Evolutionary conservation across 2,888 invertebrate genomes (phyloP).

Genomic region (Dioctria rufipes): DNA sequence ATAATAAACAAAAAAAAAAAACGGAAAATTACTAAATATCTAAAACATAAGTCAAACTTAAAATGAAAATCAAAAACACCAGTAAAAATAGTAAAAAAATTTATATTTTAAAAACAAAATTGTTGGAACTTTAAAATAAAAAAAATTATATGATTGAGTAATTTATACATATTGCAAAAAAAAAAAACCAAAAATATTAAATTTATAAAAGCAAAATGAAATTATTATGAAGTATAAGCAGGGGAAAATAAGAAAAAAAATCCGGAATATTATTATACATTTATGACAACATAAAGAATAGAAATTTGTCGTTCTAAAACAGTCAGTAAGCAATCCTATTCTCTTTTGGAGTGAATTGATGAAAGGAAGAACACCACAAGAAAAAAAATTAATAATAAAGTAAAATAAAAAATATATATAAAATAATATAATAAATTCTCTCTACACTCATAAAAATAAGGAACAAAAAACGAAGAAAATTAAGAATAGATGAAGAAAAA

Average conservation of each 20-base stretch:
- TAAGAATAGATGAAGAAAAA: constrained; percentile 4
- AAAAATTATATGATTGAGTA: constrained; percentile 34
- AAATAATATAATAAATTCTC: not conserved
- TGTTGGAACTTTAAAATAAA: constrained; percentile 27
- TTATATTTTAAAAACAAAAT: constrained; percentile 39
- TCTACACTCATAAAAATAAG: constrained; percentile 12
- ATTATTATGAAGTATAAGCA: constrained; percentile 5
- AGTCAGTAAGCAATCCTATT: no score
- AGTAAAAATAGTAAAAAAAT: constrained; percentile 45
- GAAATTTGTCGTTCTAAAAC: no score
- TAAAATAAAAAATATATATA: constrained; percentile 4
- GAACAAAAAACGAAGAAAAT: constrained; percentile 11
- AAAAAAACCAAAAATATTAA: not conserved
- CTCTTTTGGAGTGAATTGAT: no score
- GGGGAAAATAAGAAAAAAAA: not conserved
- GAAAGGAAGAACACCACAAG: no score
- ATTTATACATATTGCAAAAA: constrained; percentile 26
- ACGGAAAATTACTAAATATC: constrained; percentile 7
- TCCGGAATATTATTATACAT: no score
- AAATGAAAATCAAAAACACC: constrained; percentile 49
- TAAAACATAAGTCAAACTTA: constrained; percentile 28
- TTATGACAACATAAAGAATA: no score
- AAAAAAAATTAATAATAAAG: not conserved
- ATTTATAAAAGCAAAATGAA: not conserved
- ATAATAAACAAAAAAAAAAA: constrained; percentile 4